These are phyloP conservation scores for Blastobasis lacticolella DNA, from an alignment of 2,888 invertebrate genomes.

Conservation along the genomic window DNA sequence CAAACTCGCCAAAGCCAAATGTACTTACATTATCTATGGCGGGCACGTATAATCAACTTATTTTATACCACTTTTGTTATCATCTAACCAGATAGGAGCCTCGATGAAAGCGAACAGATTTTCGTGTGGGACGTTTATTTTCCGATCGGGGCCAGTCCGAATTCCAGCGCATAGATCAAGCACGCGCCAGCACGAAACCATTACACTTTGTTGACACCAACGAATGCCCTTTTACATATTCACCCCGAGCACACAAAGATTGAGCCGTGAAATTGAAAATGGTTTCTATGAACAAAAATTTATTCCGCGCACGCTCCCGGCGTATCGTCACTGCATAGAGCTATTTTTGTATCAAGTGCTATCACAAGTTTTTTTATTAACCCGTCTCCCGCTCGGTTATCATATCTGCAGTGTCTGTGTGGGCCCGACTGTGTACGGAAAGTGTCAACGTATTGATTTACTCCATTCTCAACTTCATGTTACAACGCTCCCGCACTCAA, in stretches of 20 bases:
- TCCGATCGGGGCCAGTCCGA: conserved; percentile 45
- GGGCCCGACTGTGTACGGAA: too few relatives aligned
- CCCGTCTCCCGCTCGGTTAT: too few relatives aligned
- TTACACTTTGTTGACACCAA: conserved; percentile 71
- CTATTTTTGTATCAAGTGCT: conserved; percentile 30
- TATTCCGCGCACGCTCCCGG: conserved; percentile 59
- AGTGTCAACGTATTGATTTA: too few relatives aligned
- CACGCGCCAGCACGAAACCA: conserved; percentile 63
- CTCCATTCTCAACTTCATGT: too few relatives aligned
- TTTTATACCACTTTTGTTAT: too few relatives aligned
- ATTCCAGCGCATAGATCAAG: conserved; percentile 60
- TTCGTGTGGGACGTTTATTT: conserved; percentile 22
- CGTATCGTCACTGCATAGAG: conserved; percentile 53
- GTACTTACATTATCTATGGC: too few relatives aligned
- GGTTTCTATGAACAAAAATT: conserved; percentile 69
- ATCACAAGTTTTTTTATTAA: conserved; percentile 14
- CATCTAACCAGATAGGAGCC: too few relatives aligned
- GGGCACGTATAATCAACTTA: too few relatives aligned
- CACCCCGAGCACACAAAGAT: conserved; percentile 70
- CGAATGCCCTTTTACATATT: conserved; percentile 70
- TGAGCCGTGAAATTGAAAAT: conserved; percentile 73
- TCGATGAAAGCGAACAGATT: too few relatives aligned
- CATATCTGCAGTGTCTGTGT: too few relatives aligned
- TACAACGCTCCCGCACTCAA: not conserved
- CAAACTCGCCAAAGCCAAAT: too few relatives aligned